Percentiles rank a stretch among this genome's conserved stretches.
Conservation (phyloP, 2,113 vertebrate species). For the Sminthopsis crassicaudata region DNA sequence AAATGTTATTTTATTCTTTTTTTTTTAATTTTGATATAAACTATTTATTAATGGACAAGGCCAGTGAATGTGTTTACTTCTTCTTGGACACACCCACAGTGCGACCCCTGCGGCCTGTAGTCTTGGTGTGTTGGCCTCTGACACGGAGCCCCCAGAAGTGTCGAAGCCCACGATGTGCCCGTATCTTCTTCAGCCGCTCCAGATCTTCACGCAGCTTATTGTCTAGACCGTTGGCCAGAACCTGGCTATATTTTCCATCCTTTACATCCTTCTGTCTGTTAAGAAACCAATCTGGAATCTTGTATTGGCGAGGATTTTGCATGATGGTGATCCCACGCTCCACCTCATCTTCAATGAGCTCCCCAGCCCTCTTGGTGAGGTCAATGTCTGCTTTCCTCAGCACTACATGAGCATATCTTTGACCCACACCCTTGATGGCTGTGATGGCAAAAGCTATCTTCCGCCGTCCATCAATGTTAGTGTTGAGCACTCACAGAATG, state of each 20-base stretch:
- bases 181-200: constrained; percentile 96
- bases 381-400: constrained; percentile 96
- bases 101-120: constrained; percentile 93
- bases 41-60: constrained; percentile 72
- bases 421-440: constrained; percentile 96
- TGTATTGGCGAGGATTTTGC: constrained; percentile 98
- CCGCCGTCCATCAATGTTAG: constrained; percentile 95
- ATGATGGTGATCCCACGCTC: constrained; percentile 97
- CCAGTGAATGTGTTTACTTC: constrained; percentile 86
- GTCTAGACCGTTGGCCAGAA: constrained; percentile 94
- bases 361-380: constrained; percentile 93
- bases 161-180: constrained; percentile 93
- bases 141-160: constrained; percentile 98
- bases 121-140: constrained; percentile 96
- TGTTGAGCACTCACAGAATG: constrained; percentile 97
- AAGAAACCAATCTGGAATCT: constrained; percentile 97
- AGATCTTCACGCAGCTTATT: constrained; percentile 96
- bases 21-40: constrained; percentile 56
- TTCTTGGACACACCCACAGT: constrained; percentile 98
- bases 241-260: constrained; percentile 97
- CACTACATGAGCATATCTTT: constrained; percentile 94
- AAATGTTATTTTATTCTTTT: too few species aligned
- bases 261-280: constrained; percentile 97
- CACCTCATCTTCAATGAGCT: constrained; percentile 95
- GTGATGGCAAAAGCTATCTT: constrained; percentile 98